Conservation (phyloP, 1,140 invertebrate genomes). For the Nymphalis io region DNA sequence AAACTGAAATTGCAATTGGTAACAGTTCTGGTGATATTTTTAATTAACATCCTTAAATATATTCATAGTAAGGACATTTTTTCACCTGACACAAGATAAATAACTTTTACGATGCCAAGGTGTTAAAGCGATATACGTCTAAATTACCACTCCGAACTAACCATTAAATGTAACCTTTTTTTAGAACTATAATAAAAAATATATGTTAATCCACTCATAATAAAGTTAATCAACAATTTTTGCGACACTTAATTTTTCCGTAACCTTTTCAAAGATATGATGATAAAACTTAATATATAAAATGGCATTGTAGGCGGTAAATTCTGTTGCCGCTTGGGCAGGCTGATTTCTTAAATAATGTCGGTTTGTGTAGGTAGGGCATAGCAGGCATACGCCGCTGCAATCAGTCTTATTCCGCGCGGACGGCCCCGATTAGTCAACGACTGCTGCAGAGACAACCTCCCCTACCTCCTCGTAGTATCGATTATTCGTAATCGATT, state of each 20-base stretch:
- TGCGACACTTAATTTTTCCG: not conserved
- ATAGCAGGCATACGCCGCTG: conserved; percentile 63
- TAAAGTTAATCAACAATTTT: conserved; percentile 10
- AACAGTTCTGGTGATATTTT: not conserved
- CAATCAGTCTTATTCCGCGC: conserved; percentile 79
- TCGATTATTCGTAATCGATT: conserved; percentile 76
- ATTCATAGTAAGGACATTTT: conserved; percentile 2
- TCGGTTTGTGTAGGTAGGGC: conserved; percentile 74
- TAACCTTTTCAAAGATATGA: conserved; percentile 24
- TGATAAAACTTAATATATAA: conserved; percentile 25
- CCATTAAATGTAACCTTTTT: conserved; percentile 11
- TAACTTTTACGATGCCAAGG: not conserved
- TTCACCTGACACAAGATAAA: not conserved
- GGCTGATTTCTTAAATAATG: conserved; percentile 79
- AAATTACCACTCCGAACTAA: conserved; percentile 4
- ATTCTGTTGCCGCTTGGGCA: conserved; percentile 70
- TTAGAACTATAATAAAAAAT: not conserved
- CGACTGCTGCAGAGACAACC: conserved; percentile 75
- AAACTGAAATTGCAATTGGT: not conserved
- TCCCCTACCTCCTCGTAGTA: conserved; percentile 65
- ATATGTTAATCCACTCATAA: not conserved
- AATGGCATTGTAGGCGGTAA: conserved; percentile 52
- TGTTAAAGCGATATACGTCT: not conserved
- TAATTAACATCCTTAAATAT: not conserved
- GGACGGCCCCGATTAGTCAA: conserved; percentile 78